phyloP scores from a whole-genome alignment of 2,888 invertebrate species.

The Nemapogon koenigi region DNA sequence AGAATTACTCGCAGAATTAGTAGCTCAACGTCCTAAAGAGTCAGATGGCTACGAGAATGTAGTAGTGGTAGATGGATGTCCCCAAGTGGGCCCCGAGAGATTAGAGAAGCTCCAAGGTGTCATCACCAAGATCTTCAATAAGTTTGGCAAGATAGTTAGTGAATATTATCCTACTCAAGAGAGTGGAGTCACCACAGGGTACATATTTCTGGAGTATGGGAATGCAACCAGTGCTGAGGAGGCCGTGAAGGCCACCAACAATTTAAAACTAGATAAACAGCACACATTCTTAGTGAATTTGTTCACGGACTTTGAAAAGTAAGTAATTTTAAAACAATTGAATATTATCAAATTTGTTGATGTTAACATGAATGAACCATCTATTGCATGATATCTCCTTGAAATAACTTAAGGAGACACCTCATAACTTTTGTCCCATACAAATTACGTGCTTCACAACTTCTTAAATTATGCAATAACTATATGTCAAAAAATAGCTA shows the following conservation, averaged over 20 bases:
- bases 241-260: slow-evolving; percentile 87
- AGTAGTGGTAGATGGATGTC: slow-evolving; percentile 95
- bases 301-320: slow-evolving; percentile 95
- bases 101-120: slow-evolving; percentile 92
- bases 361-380: no score
- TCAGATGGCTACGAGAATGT: slow-evolving; percentile 96
- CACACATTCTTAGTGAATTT: slow-evolving; percentile 94
- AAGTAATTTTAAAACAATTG: slow-evolving; percentile 50
- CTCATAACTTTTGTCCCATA: no score
- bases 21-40: slow-evolving; percentile 89
- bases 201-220: slow-evolving; percentile 89
- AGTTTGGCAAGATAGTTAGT: slow-evolving; percentile 84
- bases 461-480: no score
- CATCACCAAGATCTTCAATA: slow-evolving; percentile 88
- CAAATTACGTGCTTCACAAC: no score
- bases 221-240: slow-evolving; percentile 84
- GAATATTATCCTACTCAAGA: slow-evolving; percentile 88
- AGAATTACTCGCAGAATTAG: slow-evolving; percentile 92
- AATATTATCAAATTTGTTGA: not conserved
- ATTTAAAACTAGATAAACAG: slow-evolving; percentile 93
- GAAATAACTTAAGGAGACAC: no score
- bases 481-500: no score
- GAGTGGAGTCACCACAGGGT: slow-evolving; percentile 88
- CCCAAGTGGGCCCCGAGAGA: slow-evolving; percentile 90
- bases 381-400: no score